These are phyloP conservation scores for Drosophila kohkoa DNA, from an alignment of 1,140 invertebrate genomes.

Conservation along the genomic window DNA sequence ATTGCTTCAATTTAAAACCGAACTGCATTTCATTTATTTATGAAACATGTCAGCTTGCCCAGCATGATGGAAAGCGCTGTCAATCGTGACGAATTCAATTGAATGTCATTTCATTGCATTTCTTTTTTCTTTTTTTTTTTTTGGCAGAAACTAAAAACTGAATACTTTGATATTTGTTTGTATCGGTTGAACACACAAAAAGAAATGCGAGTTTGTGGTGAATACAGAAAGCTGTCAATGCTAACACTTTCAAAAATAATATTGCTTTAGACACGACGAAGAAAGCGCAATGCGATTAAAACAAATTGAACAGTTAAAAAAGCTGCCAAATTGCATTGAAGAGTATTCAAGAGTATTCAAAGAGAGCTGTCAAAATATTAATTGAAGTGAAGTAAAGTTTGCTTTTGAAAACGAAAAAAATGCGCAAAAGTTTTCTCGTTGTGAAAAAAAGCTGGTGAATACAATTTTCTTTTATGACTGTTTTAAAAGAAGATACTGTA, in stretches of 20 bases:
- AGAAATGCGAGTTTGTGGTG: neutral
- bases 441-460: too few relatives aligned
- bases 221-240: neutral
- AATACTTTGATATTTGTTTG: too few relatives aligned
- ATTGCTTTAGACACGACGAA: neutral
- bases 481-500: too few relatives aligned
- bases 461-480: too few relatives aligned
- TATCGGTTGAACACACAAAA: neutral
- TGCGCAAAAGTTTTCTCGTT: neutral
- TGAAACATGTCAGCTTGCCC: neutral
- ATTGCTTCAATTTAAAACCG: neutral
- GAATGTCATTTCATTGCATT: neutral
- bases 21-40: conserved; percentile 2
- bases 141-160: neutral
- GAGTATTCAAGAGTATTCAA: neutral
- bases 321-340: conserved; percentile 3
- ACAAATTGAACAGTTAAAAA: neutral
- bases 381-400: neutral
- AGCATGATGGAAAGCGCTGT: neutral
- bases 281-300: neutral
- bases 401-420: neutral
- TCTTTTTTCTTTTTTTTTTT: neutral
- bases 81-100: neutral
- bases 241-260: neutral
- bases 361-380: neutral